Evolutionary conservation across 2,797 vertebrate genomes (phyloP), one percentile per base, ranked within the genome.

Genomic region (Neosilurus hyrtlii): DNA sequence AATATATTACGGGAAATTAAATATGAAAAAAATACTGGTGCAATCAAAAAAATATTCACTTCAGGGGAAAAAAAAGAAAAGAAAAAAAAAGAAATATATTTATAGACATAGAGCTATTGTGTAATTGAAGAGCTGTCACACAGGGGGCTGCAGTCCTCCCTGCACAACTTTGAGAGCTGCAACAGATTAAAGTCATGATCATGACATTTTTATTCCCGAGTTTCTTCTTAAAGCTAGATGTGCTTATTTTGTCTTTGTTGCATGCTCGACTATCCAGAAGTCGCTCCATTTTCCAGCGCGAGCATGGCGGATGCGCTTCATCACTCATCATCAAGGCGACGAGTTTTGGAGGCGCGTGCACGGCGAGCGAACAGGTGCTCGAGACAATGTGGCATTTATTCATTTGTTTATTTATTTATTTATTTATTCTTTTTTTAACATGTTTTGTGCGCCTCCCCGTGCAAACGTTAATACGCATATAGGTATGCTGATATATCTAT

Each of bases 261-360:
- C 59, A 63, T 68, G 22, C 67, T 49, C 12, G 56, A 24, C 67
- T 52, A 56, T 66, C 49, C 49, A 79, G 57, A 26, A 77, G 82
- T 52, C 74, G 62, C 3, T 35, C 66, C 43, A 37, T 35, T 18
- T 51, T 16, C 30, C n/a, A 49, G 26, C 35, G 15, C 43, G 59
- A 70, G 75, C 82, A 78, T 71, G 65, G 54, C 43, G 65, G 65
- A 84, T 14, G 66, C 9, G 77, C 56, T 59, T 68, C 65, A 54
- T 37, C 26, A 9, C 51, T 80, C 56, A 66, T 62, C 3, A 73
- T 14, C 11, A 52, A 61, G 24, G 10, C 73, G 35, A 66, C 20
- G 59, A 68, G 73, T 76, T 76, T 75, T 7, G 75, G 24, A 62
- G 57, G 14, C 37, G 35, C 74, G 59, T 10, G 59, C 20, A 22